phyloP scores from a whole-genome alignment of 1,140 invertebrate genomes.

The Apis mellifera region DNA sequence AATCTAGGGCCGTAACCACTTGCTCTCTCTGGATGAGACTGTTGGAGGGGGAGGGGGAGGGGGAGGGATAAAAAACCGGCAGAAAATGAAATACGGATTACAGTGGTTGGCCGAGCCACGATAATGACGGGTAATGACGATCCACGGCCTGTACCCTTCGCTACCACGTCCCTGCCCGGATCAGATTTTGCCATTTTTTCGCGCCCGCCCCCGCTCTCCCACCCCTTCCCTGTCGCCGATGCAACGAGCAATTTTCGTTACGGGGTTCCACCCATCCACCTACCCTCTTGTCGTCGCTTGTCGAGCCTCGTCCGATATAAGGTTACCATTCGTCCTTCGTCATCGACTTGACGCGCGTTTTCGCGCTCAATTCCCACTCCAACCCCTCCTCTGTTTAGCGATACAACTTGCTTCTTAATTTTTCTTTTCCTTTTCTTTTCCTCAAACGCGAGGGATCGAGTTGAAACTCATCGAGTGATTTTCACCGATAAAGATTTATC shows the following conservation, averaged over 20 bases:
- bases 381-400: not conserved
- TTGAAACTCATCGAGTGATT: not conserved
- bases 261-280: slow-evolving; percentile 9
- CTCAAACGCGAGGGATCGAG: too few species aligned
- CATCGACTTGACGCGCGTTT: not conserved
- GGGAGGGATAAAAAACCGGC: slow-evolving; percentile 65
- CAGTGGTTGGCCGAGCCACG: slow-evolving; percentile 72
- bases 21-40: slow-evolving; percentile 18
- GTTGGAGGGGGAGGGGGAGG: not conserved
- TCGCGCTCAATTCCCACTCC: not conserved
- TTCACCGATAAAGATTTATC: not conserved
- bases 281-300: not conserved
- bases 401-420: not conserved
- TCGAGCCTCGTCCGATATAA: not conserved
- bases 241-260: slow-evolving; percentile 10
- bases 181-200: slow-evolving; percentile 56
- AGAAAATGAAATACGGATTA: slow-evolving; percentile 78
- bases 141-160: slow-evolving; percentile 34
- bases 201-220: slow-evolving; percentile 19
- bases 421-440: not conserved
- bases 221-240: slow-evolving; percentile 10
- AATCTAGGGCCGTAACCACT: slow-evolving; percentile 71
- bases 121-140: slow-evolving; percentile 72
- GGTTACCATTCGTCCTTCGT: slow-evolving; percentile 13
- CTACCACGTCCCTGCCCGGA: slow-evolving; percentile 52